Evolutionary conservation across 2,888 invertebrate genomes (phyloP).

Genomic region (Hyles lineata): DNA sequence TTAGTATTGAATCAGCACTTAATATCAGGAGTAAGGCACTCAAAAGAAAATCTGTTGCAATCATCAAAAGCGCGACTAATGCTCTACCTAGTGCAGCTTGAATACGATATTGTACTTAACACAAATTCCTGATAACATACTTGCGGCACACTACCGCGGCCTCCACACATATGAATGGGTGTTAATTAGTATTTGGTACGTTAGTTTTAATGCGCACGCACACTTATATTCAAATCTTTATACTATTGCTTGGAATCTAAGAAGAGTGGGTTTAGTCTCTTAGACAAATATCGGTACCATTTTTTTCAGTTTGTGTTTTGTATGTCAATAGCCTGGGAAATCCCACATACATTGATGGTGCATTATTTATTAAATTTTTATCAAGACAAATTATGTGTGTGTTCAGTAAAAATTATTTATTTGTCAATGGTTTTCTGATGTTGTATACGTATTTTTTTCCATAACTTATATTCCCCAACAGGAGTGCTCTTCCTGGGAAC

Average conservation of each 20-base stretch:
- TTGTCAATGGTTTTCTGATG: too few species aligned
- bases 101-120: conserved; percentile 59
- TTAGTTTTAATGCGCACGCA: conserved; percentile 68
- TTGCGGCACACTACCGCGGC: conserved; percentile 65
- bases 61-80: conserved; percentile 9
- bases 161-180: conserved; percentile 78
- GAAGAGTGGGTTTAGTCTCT: neutral
- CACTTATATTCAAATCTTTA: conserved; percentile 45
- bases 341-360: too few species aligned
- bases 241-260: conserved; percentile 52
- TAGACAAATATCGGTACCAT: too few species aligned
- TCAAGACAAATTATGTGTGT: too few species aligned
- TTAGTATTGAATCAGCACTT: too few species aligned
- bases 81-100: conserved; percentile 54
- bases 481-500: neutral
- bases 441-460: too few species aligned
- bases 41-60: neutral
- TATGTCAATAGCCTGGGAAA: too few species aligned
- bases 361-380: too few species aligned
- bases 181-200: conserved; percentile 74
- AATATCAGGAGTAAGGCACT: too few species aligned
- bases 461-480: neutral
- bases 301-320: too few species aligned
- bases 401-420: too few species aligned
- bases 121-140: conserved; percentile 69